phyloP scores from a whole-genome alignment of 2,113 vertebrate genomes.

The Oreochromis spilurus region DNA sequence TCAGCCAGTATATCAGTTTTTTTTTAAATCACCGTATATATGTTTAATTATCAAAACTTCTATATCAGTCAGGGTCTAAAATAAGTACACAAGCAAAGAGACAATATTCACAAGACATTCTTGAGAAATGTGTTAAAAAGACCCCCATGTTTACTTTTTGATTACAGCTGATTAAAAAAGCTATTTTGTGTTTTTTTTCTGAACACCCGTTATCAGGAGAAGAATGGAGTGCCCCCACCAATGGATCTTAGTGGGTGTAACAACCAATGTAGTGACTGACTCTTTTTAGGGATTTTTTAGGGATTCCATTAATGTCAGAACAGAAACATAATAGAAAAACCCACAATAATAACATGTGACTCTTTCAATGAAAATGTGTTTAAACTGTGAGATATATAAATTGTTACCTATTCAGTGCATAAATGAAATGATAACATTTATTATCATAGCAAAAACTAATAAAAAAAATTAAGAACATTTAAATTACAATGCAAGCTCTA shows the following conservation, averaged over 20 bases:
- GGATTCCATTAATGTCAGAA: not conserved
- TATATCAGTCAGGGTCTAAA: fast-evolving
- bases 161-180: not conserved
- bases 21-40: fast-evolving
- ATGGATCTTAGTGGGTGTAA: not conserved
- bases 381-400: not conserved
- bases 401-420: not conserved
- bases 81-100: not conserved
- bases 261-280: not conserved
- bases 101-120: not conserved
- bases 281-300: not conserved
- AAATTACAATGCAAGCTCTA: not conserved
- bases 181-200: not conserved
- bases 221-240: not conserved
- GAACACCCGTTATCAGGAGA: not conserved
- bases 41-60: not conserved
- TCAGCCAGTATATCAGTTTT: not conserved
- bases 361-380: not conserved
- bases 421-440: not conserved
- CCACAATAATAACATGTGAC: not conserved
- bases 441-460: not conserved
- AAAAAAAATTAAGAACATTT: not conserved
- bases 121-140: not conserved
- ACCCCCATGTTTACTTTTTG: not conserved
- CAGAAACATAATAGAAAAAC: not conserved